Evolutionary conservation across 64 coral and sea anemone species (phyloP).

Genomic region (Cladopsammia gracilis): DNA sequence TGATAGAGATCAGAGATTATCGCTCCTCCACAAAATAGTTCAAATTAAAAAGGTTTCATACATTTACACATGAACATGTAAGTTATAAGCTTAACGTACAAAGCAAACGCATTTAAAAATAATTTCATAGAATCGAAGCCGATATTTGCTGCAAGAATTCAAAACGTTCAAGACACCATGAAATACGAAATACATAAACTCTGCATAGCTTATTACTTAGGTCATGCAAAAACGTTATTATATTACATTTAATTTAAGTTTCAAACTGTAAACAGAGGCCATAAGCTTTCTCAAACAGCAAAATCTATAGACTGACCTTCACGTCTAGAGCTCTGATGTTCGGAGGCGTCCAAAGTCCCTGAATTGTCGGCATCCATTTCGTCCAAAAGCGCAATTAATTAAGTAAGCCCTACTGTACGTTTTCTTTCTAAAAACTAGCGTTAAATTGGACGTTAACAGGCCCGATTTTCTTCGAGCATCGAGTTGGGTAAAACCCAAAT

Average conservation of each 20-base stretch:
- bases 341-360: constrained; percentile 39
- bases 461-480: constrained; percentile 9
- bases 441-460: neutral
- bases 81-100: too few relatives aligned
- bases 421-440: neutral
- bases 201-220: neutral
- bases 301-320: constrained; percentile 32
- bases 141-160: too few relatives aligned
- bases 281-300: neutral
- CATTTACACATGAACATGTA: too few relatives aligned
- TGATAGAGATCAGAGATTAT: too few relatives aligned
- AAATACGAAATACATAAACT: too few relatives aligned
- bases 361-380: constrained; percentile 72
- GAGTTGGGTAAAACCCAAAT: neutral
- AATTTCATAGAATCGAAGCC: too few relatives aligned
- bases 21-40: too few relatives aligned
- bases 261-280: neutral
- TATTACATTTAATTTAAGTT: neutral
- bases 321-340: constrained; percentile 16
- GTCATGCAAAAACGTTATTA: neutral
- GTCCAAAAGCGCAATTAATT: neutral
- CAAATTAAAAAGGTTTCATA: too few relatives aligned
- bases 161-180: too few relatives aligned
- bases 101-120: too few relatives aligned
- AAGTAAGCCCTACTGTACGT: neutral